Conservation (phyloP, 2,888 invertebrate genomes). For the Coelinius sp. region DNA sequence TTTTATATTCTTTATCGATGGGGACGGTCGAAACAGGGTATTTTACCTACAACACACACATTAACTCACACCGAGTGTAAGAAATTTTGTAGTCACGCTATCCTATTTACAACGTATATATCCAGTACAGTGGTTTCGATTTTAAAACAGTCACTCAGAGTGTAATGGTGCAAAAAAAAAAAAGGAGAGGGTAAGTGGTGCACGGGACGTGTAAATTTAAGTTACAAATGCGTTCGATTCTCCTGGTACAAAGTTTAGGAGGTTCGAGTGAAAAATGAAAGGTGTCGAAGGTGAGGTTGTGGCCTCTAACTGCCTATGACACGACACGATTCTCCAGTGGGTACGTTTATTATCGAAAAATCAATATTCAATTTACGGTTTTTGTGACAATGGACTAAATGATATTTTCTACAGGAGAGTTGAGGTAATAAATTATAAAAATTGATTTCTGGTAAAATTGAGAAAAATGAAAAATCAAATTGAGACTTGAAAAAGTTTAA, state of each 20-base stretch:
- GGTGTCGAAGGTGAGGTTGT: conserved; percentile 26
- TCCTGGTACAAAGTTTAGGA: conserved; percentile 1
- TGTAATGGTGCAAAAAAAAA: conserved; percentile 1
- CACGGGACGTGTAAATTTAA: conserved; percentile 34
- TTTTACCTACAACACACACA: conserved; percentile 30
- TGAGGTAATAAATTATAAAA: no score
- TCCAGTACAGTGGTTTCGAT: conserved; percentile 16
- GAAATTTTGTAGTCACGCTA: conserved; percentile 40
- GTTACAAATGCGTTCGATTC: conserved; percentile 29
- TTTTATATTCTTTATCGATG: conserved; percentile 44
- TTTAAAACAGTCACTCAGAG: conserved; percentile 35
- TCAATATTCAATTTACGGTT: conserved; percentile 70
- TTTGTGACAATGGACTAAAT: no score
- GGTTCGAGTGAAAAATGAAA: conserved; percentile 29
- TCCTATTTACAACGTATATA: conserved; percentile 19
- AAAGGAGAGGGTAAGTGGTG: conserved; percentile 15
- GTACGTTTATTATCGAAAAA: conserved; percentile 42
- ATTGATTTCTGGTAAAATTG: no score
- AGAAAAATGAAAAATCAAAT: background rate
- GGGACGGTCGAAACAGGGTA: conserved; percentile 30
- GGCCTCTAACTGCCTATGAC: conserved; percentile 55
- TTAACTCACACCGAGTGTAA: background rate
- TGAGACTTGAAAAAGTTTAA: no score
- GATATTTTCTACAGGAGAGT: background rate
- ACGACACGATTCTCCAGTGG: conserved; percentile 55